Conservation (phyloP, 1,140 invertebrate species). For the Bursaphelenchus mucronatus region DNA sequence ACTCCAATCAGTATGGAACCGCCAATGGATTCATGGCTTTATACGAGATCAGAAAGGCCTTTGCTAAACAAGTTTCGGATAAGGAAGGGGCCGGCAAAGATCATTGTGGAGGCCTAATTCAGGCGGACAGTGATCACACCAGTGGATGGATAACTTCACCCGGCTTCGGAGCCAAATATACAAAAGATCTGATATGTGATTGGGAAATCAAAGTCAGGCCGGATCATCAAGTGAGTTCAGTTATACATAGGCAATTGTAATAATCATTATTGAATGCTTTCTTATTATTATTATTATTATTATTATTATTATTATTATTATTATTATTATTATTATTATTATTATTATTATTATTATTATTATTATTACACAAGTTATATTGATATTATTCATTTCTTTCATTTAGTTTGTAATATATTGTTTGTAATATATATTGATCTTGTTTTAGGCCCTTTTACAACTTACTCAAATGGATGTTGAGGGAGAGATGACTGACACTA, state of each 20-base stretch:
- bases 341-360: no score
- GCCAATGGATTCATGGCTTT: constrained; percentile 59
- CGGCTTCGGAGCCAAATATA: constrained; percentile 55
- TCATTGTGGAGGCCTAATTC: constrained; percentile 52
- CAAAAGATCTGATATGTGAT: constrained; percentile 53
- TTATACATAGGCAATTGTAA: background rate
- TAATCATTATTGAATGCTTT: no score
- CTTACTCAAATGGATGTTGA: constrained; percentile 47
- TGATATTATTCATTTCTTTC: no score
- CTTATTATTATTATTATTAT: no score
- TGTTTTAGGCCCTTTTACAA: constrained; percentile 39
- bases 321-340: no score
- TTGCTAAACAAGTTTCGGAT: constrained; percentile 50
- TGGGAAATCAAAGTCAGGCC: constrained; percentile 55
- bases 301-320: no score
- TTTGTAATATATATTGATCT: background rate
- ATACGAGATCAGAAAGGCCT: constrained; percentile 54
- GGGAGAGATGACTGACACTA: constrained; percentile 52
- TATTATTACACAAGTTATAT: no score
- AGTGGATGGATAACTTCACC: constrained; percentile 47
- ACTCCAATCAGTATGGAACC: constrained; percentile 51
- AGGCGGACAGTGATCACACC: constrained; percentile 27
- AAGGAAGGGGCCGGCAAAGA: constrained; percentile 36
- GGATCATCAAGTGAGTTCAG: constrained; percentile 40
- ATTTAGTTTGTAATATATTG: no score